A percentile compares a stretch with the other conserved stretches of the same genome.
Conservation (phyloP, 1,140 invertebrate genomes). For the Stegodyphus dumicola region DNA sequence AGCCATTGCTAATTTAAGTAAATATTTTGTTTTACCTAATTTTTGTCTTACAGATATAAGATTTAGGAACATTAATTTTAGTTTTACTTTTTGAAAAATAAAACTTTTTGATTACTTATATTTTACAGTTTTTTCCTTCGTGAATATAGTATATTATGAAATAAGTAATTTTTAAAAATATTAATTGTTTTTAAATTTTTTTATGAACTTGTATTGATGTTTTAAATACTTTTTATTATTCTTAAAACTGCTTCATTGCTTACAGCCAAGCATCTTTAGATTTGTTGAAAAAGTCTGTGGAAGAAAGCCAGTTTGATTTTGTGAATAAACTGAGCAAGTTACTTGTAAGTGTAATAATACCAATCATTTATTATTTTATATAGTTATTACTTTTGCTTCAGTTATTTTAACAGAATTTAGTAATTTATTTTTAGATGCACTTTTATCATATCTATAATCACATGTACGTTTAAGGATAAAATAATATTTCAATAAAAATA, state of each 20-base stretch:
- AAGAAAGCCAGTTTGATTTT: slow-evolving; percentile 64
- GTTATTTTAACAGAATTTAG: background rate
- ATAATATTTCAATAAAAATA: too few species aligned
- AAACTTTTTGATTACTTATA: background rate
- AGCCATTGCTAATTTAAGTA: too few species aligned
- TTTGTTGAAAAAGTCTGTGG: slow-evolving; percentile 64
- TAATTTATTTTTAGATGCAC: background rate
- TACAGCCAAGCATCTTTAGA: slow-evolving; percentile 64
- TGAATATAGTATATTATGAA: background rate
- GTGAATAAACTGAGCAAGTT: slow-evolving; percentile 64
- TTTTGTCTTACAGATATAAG: too few species aligned
- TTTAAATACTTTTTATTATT: slow-evolving; percentile 16
- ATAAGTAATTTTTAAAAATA: background rate
- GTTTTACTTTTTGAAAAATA: background rate
- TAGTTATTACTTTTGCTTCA: background rate
- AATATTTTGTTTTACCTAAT: too few species aligned
- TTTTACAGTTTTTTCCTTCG: background rate
- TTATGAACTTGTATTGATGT: background rate
- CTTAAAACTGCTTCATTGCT: slow-evolving; percentile 5
- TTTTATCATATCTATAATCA: too few species aligned
- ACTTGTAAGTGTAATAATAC: slow-evolving; percentile 53
- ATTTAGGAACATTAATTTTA: background rate
- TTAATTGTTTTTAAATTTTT: background rate
- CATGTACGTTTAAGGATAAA: too few species aligned
- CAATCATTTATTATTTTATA: background rate